Conservation (phyloP, 1,140 invertebrate genomes). For the Chlorops oryzae region DNA sequence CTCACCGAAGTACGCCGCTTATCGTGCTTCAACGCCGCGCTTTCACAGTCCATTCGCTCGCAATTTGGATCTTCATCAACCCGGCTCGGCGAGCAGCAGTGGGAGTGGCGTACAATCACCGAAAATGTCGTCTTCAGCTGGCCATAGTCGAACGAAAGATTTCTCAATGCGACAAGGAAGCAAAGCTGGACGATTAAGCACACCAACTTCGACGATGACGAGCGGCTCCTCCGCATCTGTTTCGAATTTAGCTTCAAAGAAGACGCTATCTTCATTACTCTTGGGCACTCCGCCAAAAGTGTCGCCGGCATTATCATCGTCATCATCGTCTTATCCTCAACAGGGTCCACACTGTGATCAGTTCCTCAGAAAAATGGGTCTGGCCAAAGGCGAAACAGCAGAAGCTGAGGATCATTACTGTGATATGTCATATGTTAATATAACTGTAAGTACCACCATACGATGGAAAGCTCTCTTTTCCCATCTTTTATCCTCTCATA, state of each 20-base stretch:
- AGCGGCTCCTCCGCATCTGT: too few relatives aligned
- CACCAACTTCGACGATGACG: too few relatives aligned
- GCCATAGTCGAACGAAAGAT: conserved; percentile 15
- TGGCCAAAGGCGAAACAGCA: conserved; percentile 37
- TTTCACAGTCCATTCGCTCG: not conserved
- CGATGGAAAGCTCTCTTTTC: too few relatives aligned
- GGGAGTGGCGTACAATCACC: conserved; percentile 11
- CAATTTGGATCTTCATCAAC: conserved; percentile 1
- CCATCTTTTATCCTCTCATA: not conserved
- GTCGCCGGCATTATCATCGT: too few relatives aligned
- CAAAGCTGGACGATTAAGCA: too few relatives aligned
- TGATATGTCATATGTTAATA: conserved; percentile 47
- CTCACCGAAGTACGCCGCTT: not conserved
- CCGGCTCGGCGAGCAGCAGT: conserved; percentile 10
- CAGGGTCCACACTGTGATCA: conserved; percentile 48
- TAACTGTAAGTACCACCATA: conserved; percentile 44
- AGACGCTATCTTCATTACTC: too few relatives aligned
- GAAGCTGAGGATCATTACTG: conserved; percentile 47
- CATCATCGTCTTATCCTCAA: too few relatives aligned
- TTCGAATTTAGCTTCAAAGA: too few relatives aligned
- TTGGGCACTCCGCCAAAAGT: too few relatives aligned
- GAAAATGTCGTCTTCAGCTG: conserved; percentile 8
- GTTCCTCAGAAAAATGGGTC: conserved; percentile 46
- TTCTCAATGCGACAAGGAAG: not conserved
- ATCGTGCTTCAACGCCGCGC: conserved; percentile 7